Percentiles rank a stretch among this genome's conserved stretches.
phyloP scores from a whole-genome alignment of 2,797 vertebrate genomes.

The Semaprochilodus insignis region DNA sequence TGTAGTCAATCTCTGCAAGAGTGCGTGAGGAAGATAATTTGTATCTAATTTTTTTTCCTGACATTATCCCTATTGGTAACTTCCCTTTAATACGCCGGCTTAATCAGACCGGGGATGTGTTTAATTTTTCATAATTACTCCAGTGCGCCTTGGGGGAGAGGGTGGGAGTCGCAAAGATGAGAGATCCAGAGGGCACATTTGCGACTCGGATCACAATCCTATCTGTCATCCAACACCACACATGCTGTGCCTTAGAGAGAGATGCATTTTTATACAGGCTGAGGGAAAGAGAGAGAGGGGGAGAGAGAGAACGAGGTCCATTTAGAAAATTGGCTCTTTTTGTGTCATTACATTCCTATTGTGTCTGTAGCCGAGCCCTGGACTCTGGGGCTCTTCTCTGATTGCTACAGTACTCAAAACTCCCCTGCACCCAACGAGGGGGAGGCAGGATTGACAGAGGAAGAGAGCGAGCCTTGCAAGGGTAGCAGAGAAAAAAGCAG shows the following conservation, averaged over 20 bases:
- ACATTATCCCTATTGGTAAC: conserved; percentile 69
- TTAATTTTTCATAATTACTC: conserved; percentile 73
- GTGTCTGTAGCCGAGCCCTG: conserved; percentile 53
- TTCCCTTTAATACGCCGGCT: conserved; percentile 60
- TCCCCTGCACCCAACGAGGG: conserved; percentile 19
- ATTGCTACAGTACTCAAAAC: conserved; percentile 51
- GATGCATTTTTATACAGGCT: conserved; percentile 56
- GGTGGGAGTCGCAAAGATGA: conserved; percentile 35
- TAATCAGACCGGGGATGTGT: conserved; percentile 73
- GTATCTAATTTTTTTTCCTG: conserved; percentile 62
- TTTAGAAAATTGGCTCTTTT: conserved; percentile 63
- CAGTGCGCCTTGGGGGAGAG: conserved; percentile 59
- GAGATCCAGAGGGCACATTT: conserved; percentile 46
- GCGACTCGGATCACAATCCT: conserved; percentile 60
- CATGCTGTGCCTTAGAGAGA: conserved; percentile 67
- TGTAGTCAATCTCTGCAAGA: conserved; percentile 35
- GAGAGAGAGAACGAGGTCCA: conserved; percentile 48
- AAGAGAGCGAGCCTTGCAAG: conserved; percentile 32
- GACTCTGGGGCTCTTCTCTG: conserved; percentile 41
- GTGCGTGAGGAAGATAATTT: conserved; percentile 48
- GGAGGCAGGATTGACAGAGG: conserved; percentile 42
- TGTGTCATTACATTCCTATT: conserved; percentile 63
- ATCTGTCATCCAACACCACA: conserved; percentile 56
- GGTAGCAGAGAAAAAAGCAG: conserved; percentile 15
- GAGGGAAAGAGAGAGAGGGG: conserved; percentile 15